phyloP scores from a whole-genome alignment of 2,113 vertebrate species.

The Chaetodon trifascialis region DNA sequence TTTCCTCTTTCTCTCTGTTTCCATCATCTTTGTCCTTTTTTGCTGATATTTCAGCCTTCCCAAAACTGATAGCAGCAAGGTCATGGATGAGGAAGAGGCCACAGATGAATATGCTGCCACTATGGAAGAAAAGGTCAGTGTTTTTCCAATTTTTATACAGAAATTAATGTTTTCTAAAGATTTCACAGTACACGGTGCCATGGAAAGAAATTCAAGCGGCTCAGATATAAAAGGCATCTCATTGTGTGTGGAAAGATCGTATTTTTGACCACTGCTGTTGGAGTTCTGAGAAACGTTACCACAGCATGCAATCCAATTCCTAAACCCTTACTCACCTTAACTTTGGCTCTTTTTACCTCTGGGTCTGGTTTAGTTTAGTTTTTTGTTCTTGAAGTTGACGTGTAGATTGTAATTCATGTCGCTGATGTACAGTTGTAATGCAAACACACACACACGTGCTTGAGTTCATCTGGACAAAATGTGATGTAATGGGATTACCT shows the following conservation, averaged over 20 bases:
- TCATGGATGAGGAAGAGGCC: constrained; percentile 46
- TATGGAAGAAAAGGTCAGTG: constrained; percentile 58
- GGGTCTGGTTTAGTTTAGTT: constrained; percentile 37
- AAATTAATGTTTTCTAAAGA: not conserved
- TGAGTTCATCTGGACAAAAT: constrained; percentile 4
- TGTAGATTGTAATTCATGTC: constrained; percentile 38
- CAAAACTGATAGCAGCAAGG: constrained; percentile 20
- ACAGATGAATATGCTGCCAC: constrained; percentile 17
- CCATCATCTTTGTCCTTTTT: not conserved
- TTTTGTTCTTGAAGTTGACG: constrained; percentile 6
- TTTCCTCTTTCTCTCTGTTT: not conserved
- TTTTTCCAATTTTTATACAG: not conserved
- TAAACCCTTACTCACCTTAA: constrained; percentile 45
- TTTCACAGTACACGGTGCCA: not conserved
- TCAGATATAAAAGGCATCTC: constrained; percentile 16
- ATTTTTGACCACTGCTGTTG: constrained; percentile 26
- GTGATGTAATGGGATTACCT: constrained; percentile 15
- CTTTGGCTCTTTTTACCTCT: constrained; percentile 12
- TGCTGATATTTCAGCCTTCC: constrained; percentile 40
- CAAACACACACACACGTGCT: not conserved
- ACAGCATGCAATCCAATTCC: constrained; percentile 30
- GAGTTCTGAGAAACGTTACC: constrained; percentile 5
- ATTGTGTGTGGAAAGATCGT: constrained; percentile 35
- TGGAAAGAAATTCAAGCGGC: not conserved
- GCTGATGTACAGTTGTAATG: constrained; percentile 11